phyloP scores from a whole-genome alignment of 2,113 vertebrate species.

The Macquaria australasica region DNA sequence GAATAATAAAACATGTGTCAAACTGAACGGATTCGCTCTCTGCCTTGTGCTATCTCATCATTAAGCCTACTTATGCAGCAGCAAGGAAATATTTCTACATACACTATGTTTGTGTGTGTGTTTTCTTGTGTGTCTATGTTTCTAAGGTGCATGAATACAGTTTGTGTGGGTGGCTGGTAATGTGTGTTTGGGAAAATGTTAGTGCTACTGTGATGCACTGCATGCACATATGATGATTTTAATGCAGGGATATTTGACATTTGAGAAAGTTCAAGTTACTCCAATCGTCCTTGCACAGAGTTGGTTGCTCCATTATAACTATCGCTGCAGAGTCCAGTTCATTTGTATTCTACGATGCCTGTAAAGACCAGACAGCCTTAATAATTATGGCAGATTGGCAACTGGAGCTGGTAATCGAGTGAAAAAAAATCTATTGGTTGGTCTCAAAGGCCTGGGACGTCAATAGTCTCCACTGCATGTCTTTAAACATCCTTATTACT shows the following conservation, averaged over 20 bases:
- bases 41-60: constrained; percentile 62
- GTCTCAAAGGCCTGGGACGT: constrained; percentile 59
- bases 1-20: constrained; percentile 78
- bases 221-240: constrained; percentile 8
- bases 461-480: constrained; percentile 63
- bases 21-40: constrained; percentile 56
- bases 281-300: background rate
- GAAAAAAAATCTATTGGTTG: constrained; percentile 58
- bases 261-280: constrained; percentile 31
- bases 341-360: constrained; percentile 63
- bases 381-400: constrained; percentile 62
- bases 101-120: constrained; percentile 12
- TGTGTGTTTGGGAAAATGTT: constrained; percentile 12
- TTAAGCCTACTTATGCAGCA: constrained; percentile 32
- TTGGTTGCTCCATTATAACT: constrained; percentile 10
- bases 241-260: constrained; percentile 29
- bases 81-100: constrained; percentile 33
- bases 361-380: constrained; percentile 54
- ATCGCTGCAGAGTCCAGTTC: constrained; percentile 10
- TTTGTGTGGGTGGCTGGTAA: constrained; percentile 3
- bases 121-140: constrained; percentile 16
- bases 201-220: background rate
- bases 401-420: constrained; percentile 55
- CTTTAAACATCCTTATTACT: constrained; percentile 67
- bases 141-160: constrained; percentile 3